A percentile compares a stretch with the other conserved stretches of the same genome.
Conservation (phyloP, 2,113 vertebrate species). For the Limanda limanda region DNA sequence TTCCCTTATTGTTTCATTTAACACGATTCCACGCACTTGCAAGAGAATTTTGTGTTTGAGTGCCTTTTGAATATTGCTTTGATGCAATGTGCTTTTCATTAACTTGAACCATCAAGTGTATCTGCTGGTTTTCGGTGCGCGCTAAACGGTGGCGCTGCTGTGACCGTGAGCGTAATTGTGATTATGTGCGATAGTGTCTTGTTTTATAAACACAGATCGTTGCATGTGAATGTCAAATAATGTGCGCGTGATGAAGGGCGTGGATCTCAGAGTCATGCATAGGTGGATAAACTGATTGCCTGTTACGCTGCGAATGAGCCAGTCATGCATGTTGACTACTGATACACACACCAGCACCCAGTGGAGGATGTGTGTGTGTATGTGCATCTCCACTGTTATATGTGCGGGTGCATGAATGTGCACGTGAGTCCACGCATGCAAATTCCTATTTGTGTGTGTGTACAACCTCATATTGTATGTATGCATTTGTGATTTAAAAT, state of each 20-base stretch:
- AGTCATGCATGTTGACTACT: conserved; percentile 65
- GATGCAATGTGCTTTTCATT: background rate
- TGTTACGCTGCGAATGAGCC: conserved; percentile 58
- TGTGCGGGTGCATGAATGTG: background rate
- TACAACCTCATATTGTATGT: background rate
- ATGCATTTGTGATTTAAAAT: background rate
- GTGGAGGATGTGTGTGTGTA: conserved; percentile 7
- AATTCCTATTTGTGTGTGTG: background rate
- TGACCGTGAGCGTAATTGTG: conserved; percentile 4
- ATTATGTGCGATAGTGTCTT: conserved; percentile 25
- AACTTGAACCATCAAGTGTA: background rate
- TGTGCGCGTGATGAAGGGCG: conserved; percentile 38
- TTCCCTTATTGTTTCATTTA: background rate
- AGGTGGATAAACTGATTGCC: conserved; percentile 70
- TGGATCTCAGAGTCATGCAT: conserved; percentile 59
- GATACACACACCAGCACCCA: conserved; percentile 42
- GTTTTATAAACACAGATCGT: conserved; percentile 41
- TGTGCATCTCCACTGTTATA: background rate
- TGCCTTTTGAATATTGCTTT: background rate
- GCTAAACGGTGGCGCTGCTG: conserved; percentile 10
- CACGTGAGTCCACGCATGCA: background rate
- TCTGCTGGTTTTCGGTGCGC: background rate
- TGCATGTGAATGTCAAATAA: conserved; percentile 46
- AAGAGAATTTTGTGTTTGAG: background rate
- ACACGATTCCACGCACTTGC: background rate